Evolutionary conservation across 2,113 vertebrate genomes (phyloP).

Genomic region (Alouatta palliata): DNA sequence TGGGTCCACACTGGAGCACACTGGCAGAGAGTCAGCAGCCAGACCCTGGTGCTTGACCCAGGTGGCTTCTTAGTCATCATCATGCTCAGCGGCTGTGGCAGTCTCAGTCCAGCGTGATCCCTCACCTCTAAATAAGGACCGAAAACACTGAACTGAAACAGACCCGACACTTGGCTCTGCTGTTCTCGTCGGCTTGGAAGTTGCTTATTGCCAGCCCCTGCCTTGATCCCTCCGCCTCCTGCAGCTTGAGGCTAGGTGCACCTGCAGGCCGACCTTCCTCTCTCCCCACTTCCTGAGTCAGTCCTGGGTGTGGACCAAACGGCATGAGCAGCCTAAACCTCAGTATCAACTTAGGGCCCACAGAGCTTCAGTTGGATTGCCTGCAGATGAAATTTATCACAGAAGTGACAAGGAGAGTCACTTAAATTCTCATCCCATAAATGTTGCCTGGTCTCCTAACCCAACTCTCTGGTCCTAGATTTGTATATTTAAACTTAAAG

Average conservation of each 20-base stretch:
- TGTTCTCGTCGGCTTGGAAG: fast-evolving
- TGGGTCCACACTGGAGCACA: neutral
- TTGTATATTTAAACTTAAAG: neutral
- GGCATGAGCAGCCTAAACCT: neutral
- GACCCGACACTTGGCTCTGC: fast-evolving
- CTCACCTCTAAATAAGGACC: fast-evolving
- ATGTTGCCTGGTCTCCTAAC: neutral
- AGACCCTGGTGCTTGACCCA: neutral
- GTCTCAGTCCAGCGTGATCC: fast-evolving
- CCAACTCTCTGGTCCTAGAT: neutral
- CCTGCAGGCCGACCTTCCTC: fast-evolving
- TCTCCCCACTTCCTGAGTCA: too few relatives aligned
- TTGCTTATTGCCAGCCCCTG: fast-evolving
- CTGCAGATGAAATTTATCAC: neutral
- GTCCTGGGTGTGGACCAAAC: neutral
- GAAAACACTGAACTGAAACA: fast-evolving
- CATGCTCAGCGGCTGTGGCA: fast-evolving
- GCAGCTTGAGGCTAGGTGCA: neutral
- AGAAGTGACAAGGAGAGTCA: neutral
- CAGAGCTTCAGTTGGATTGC: neutral
- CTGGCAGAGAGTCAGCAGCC: fast-evolving
- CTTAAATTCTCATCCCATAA: neutral
- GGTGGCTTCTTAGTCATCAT: fast-evolving
- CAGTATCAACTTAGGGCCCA: neutral
- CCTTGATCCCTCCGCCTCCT: too few relatives aligned